These are phyloP conservation scores for Siderastrea siderea DNA, from an alignment of 92 coral and sea anemone genomes.

Conservation along the genomic window DNA sequence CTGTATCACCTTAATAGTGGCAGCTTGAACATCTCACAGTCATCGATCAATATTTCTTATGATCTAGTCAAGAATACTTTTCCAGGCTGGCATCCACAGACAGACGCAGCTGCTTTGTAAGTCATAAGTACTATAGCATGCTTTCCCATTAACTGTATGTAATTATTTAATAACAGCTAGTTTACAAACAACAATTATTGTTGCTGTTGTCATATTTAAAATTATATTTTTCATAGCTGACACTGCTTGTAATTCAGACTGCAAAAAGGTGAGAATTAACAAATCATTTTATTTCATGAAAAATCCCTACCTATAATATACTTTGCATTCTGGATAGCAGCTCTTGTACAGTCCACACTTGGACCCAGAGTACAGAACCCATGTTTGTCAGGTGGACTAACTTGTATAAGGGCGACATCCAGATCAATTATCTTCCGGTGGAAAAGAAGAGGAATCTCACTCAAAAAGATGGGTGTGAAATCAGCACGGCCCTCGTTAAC, in stretches of 20 bases:
- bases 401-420: conserved; percentile 97
- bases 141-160: no score
- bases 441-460: conserved; percentile 95
- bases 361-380: conserved; percentile 98
- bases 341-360: conserved; percentile 93
- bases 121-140: no score
- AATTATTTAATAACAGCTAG: no score
- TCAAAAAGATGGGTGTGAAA: conserved; percentile 91
- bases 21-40: no score
- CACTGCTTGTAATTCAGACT: no score
- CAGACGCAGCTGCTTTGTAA: no score
- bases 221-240: no score
- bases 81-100: no score
- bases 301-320: conserved; percentile 84
- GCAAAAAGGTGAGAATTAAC: no score
- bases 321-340: conserved; percentile 97
- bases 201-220: background rate
- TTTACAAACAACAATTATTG: background rate
- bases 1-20: no score
- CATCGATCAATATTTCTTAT: no score
- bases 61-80: no score
- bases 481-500: conserved; percentile 97
- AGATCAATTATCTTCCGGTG: conserved; percentile 89
- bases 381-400: conserved; percentile 98
- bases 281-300: background rate